Conservation (phyloP, 2,888 invertebrate genomes). For the Polyommatus iphigenia region DNA sequence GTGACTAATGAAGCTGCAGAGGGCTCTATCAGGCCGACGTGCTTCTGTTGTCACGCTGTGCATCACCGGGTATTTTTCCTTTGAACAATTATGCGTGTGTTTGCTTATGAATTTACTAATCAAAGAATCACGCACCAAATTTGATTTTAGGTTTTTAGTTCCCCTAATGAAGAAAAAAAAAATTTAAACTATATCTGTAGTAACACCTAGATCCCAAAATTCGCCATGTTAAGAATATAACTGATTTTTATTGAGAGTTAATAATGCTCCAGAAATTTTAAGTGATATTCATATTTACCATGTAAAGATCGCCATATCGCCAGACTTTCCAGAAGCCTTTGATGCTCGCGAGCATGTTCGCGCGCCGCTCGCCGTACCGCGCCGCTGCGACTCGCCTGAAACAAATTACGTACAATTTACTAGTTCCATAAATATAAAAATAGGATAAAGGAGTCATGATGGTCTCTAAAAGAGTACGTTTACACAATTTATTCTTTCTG, state of each 20-base stretch:
- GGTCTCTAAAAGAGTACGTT: too few relatives aligned
- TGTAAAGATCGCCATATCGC: slow-evolving; percentile 76
- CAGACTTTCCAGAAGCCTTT: slow-evolving; percentile 78
- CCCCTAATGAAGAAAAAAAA: neutral
- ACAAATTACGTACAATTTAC: slow-evolving; percentile 37
- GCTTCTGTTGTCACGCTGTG: slow-evolving; percentile 18
- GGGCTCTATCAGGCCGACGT: neutral
- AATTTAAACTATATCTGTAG: neutral
- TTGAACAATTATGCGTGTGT: neutral
- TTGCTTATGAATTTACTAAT: neutral
- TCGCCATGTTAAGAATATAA: neutral
- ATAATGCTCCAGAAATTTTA: neutral
- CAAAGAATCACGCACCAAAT: neutral
- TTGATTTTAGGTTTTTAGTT: neutral
- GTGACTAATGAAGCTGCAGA: neutral
- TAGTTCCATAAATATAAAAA: too few relatives aligned
- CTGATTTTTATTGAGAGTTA: neutral
- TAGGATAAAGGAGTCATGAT: too few relatives aligned
- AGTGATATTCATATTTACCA: slow-evolving; percentile 54
- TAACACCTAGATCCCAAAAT: neutral
- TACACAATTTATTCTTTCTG: too few relatives aligned
- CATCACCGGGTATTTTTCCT: slow-evolving; percentile 7
- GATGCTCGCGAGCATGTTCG: slow-evolving; percentile 71
- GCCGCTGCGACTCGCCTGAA: slow-evolving; percentile 58
- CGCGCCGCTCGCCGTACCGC: slow-evolving; percentile 56